These are phyloP conservation scores for Tupiocoris notatus DNA, from an alignment of 2,888 invertebrate genomes.

Conservation along the genomic window DNA sequence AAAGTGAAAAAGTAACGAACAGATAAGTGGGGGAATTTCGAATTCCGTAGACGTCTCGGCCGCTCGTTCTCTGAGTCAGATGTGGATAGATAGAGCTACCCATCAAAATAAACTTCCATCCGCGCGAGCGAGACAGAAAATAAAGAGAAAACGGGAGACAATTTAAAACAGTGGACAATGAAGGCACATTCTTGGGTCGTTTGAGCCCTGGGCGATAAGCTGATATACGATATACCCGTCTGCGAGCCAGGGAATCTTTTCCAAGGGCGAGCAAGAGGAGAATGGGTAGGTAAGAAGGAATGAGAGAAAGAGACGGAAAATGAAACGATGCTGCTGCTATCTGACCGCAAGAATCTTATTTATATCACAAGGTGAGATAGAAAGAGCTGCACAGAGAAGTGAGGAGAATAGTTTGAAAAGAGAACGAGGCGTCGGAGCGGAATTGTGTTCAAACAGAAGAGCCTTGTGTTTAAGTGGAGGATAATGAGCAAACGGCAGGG, in stretches of 20 bases:
- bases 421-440: conserved; percentile 38
- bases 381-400: neutral
- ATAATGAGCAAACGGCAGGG: conserved; percentile 43
- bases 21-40: neutral
- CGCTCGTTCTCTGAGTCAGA: neutral
- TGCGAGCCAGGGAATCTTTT: neutral
- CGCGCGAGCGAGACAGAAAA: neutral
- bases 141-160: conserved; percentile 1
- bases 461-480: conserved; percentile 42
- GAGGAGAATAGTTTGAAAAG: neutral
- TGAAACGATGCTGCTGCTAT: conserved; percentile 6
- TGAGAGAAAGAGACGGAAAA: conserved; percentile 22
- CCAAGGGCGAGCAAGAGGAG: conserved; percentile 1
- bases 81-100: conserved; percentile 7
- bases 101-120: conserved; percentile 12
- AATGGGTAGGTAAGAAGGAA: neutral
- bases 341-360: conserved; percentile 31
- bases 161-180: conserved; percentile 29
- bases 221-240: conserved; percentile 22
- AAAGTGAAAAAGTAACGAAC: neutral
- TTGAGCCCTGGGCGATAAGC: conserved; percentile 31
- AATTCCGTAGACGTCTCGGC: neutral
- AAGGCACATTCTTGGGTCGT: conserved; percentile 26
- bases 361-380: conserved; percentile 37
- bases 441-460: conserved; percentile 43